Evolutionary conservation across 2,888 invertebrate species (phyloP), one percentile per base, ranked within the genome.

Genomic region (Tiphia femorata): DNA sequence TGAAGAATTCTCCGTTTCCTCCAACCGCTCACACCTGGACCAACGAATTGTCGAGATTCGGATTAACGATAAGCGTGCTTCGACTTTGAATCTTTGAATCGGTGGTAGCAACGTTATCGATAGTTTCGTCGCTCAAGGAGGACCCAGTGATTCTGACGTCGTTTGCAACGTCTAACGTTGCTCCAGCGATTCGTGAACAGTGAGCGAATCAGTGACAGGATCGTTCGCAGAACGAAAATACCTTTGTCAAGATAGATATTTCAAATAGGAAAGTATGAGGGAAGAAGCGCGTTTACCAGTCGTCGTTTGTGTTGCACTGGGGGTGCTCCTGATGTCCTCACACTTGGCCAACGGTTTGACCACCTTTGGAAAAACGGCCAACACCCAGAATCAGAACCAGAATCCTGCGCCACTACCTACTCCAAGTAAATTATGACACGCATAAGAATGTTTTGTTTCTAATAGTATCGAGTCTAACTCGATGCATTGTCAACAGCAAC

Each of bases 351-450:
- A 89, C 71, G 91, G 91, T 1, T 83, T 91, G 55, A 90, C 90
- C 1, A 90, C 91, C 14, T 91, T 91, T 68, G 91, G 91, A 35
- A 91, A 91, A 82, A 88, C 88, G 56, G n/a, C n/a, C n/a, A 88
- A 86, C 74, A 87, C 89, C 10, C 86, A 86, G 68, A 85, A 87
- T 25, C 77, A 76, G 58, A 80, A 81, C 51, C 75, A 77, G 51
- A 77, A 72, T 53, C 75, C 80, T 35, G 87, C 88, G 7, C 88
- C 87, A 58, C 84, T 84, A 33, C 85, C 87, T 3, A 86, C 85
- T 21, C 87, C 87, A 25, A 86, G 91, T 90, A 84, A 86, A 3
- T 10, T 38, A 7, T 27, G 20, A 12, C 6, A 4, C 3, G 27
- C 10, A 14, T 35, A 19, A 0, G 27, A 35, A 12, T 14, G 16